Conservation (phyloP, 2,113 vertebrate species). For the Eonycteris spelaea region DNA sequence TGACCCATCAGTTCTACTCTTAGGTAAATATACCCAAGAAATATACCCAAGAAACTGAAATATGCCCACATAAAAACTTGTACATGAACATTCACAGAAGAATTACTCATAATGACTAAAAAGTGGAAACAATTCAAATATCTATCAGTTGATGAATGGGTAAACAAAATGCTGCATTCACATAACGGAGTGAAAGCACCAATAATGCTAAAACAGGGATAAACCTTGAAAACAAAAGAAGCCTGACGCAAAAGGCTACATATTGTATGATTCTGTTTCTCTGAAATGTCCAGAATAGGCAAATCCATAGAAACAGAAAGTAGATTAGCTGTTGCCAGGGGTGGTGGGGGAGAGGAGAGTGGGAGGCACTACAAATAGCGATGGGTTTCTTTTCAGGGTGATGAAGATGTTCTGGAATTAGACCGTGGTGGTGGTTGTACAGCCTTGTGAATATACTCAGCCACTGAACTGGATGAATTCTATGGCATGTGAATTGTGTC, state of each 20-base stretch:
- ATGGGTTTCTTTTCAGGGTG: neutral
- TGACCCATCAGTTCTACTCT: neutral
- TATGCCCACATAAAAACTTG: neutral
- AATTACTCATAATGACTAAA: neutral
- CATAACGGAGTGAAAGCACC: neutral
- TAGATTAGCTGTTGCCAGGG: neutral
- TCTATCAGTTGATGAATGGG: neutral
- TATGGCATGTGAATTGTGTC: neutral
- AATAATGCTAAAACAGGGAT: neutral
- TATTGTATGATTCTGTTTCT: neutral
- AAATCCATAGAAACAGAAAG: neutral
- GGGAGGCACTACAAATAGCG: neutral
- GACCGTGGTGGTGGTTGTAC: neutral
- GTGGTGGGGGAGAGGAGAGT: too few species aligned
- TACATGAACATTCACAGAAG: neutral
- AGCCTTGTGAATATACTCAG: neutral
- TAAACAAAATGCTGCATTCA: neutral
- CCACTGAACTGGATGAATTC: neutral
- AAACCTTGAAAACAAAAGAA: neutral
- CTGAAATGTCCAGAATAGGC: neutral
- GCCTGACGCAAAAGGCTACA: neutral
- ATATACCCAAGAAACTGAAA: neutral
- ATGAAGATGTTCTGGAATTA: neutral
- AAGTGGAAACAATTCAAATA: neutral
- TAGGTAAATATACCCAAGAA: neutral